Conservation (phyloP, 2,113 vertebrate species). For the Phalacrocorax pelagicus region DNA sequence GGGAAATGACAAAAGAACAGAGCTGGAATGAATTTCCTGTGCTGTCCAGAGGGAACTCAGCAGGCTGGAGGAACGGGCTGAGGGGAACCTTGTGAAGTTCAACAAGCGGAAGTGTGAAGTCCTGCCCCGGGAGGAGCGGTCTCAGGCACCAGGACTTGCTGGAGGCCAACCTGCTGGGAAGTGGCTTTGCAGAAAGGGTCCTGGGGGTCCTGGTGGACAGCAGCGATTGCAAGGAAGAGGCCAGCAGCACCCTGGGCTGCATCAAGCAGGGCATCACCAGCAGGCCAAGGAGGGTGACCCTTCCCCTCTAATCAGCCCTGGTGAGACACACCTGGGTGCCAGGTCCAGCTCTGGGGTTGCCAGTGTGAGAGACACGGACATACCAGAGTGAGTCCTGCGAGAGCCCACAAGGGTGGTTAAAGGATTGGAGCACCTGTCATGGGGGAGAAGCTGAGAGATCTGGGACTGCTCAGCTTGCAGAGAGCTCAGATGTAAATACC, state of each 20-base stretch:
- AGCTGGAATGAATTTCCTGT: not conserved
- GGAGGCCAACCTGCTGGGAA: rapidly evolving
- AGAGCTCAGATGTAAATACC: not conserved
- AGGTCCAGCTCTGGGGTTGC: not conserved
- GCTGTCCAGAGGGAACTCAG: too few relatives aligned
- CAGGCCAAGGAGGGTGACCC: not conserved
- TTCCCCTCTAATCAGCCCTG: not conserved
- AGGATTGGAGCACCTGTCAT: not conserved
- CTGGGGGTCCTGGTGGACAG: not conserved
- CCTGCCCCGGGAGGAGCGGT: not conserved
- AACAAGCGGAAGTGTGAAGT: not conserved
- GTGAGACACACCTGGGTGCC: not conserved
- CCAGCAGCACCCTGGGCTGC: not conserved
- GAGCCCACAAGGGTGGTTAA: not conserved
- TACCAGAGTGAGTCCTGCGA: not conserved
- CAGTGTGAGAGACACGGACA: not conserved
- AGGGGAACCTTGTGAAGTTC: rapidly evolving
- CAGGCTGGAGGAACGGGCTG: not conserved
- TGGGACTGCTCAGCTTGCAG: not conserved
- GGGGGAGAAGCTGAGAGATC: not conserved
- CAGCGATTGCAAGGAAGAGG: not conserved
- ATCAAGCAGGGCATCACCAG: not conserved
- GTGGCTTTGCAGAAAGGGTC: not conserved
- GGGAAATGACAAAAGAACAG: not conserved
- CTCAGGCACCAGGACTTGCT: too few relatives aligned